Base-by-base conservation (phyloP, 2,797 vertebrate species). In the Nannoperca obscura region DNA sequence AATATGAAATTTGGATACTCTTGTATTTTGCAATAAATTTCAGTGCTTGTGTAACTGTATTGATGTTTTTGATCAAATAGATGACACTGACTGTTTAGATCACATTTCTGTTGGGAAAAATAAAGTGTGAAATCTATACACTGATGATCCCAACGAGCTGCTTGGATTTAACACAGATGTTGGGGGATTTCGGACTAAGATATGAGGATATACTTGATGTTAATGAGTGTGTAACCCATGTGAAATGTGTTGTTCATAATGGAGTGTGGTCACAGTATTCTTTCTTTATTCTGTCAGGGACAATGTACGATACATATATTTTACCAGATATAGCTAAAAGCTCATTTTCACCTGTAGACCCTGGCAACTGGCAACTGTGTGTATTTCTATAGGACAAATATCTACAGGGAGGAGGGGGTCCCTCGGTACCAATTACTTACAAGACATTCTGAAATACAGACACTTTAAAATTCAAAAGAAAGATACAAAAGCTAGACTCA, bases 401-500 rank as follows among this genome's bases (percentile, higher is more conserved):
- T 58, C 13, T n/a, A 15, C 22, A 53, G 8, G 12, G 47, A 36
- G 17, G 30, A 4, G 1, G 1, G 19, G 17, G 17, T 40, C 27
- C 17, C 6, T 2, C 20, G 38, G 2, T 38, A 24, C 57, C 19
- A 30, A 11, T 27, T 49, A 24, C 57, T 40, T 13, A 10, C 40
- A 22, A 1, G 12, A 15, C 55, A 46, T 55, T 58, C 46, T 55
- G 36, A 55, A 75, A 62, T 49, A 20, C 17, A 59, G 34, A 59
- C 20, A 5, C 7, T 11, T 12, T 52, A 0, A 2, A n/a, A 14
- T 11, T n/a, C 7, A 20, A 53, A 67, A 15, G 0, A 22, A 7
- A 54, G 30, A 30, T 19, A 4, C 0, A 24, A 76, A 74, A 67
- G 7, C 2, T 20, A 0, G 17, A 83, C 95, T 91, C 92, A 98